Evolutionary conservation across 1,140 invertebrate species (phyloP).

Genomic region (Ostrea denselamellosa): DNA sequence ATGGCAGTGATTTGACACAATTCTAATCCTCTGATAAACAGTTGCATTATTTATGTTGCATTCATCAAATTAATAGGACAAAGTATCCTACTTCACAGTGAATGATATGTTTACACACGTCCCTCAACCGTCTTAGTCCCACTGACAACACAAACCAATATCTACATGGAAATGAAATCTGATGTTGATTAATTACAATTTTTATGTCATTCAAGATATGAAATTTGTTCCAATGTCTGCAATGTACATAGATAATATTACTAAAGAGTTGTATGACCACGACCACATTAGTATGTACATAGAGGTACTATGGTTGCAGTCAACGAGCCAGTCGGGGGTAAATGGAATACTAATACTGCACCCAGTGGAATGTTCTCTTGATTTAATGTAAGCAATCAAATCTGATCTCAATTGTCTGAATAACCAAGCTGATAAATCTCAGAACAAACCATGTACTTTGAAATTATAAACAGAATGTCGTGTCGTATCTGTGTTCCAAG

Average conservation of each 20-base stretch:
- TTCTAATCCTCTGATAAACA: background rate
- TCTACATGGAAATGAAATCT: background rate
- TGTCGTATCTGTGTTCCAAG: slow-evolving; percentile 6
- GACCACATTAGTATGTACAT: background rate
- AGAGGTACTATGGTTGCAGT: no score
- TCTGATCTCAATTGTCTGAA: slow-evolving; percentile 2
- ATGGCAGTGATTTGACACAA: background rate
- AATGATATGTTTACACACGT: slow-evolving; percentile 8
- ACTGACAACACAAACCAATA: background rate
- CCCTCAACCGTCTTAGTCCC: background rate
- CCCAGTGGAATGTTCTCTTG: background rate
- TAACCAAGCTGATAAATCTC: slow-evolving; percentile 21
- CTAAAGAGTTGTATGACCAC: background rate
- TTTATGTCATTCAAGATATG: background rate
- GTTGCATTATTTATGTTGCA: background rate
- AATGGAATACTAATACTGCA: background rate
- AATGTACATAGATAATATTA: background rate
- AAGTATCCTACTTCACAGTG: background rate
- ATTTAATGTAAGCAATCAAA: slow-evolving; percentile 26
- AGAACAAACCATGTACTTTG: slow-evolving; percentile 13
- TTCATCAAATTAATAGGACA: slow-evolving; percentile 12
- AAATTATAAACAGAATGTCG: background rate
- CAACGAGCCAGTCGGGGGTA: background rate
- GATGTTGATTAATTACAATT: slow-evolving; percentile 18
- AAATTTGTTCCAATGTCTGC: slow-evolving; percentile 4